These are phyloP conservation scores for Pangasianodon gigas DNA, from an alignment of 2,113 vertebrate species.

Conservation along the genomic window DNA sequence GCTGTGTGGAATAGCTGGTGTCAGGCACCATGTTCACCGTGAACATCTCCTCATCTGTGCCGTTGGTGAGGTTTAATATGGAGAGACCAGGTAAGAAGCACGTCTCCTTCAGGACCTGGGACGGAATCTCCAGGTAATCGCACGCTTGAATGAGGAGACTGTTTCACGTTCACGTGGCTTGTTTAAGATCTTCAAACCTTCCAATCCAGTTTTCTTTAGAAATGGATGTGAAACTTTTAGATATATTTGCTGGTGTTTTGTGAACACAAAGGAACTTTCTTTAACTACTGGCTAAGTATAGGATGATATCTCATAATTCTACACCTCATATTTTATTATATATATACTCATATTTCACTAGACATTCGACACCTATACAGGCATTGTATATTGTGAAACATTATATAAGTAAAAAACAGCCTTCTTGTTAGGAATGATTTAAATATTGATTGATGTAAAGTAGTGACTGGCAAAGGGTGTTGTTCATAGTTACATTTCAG, in stretches of 20 bases:
- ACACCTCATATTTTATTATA: background rate
- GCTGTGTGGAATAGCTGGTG: slow-evolving; percentile 15
- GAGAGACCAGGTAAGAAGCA: slow-evolving; percentile 61
- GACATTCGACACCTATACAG: background rate
- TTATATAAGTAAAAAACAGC: background rate
- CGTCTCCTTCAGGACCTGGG: slow-evolving; percentile 62
- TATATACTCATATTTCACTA: background rate
- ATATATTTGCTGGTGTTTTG: background rate
- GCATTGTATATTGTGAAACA: background rate
- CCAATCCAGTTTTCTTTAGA: background rate
- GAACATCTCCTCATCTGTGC: slow-evolving; percentile 78
- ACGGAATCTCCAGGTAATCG: slow-evolving; percentile 67
- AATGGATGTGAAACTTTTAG: background rate
- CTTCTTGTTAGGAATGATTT: background rate
- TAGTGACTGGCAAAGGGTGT: background rate
- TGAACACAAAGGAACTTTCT: background rate
- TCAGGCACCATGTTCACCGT: slow-evolving; percentile 74
- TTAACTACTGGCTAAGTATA: background rate
- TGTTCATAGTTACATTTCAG: background rate
- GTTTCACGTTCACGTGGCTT: background rate
- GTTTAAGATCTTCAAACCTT: background rate
- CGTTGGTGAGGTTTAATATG: slow-evolving; percentile 64
- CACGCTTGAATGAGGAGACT: slow-evolving; percentile 36
- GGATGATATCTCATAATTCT: background rate
- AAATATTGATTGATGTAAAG: too few relatives aligned